Evolutionary conservation across 2,113 vertebrate genomes (phyloP), one percentile per base, ranked within the genome.

Genomic region (Microcebus jonahi): DNA sequence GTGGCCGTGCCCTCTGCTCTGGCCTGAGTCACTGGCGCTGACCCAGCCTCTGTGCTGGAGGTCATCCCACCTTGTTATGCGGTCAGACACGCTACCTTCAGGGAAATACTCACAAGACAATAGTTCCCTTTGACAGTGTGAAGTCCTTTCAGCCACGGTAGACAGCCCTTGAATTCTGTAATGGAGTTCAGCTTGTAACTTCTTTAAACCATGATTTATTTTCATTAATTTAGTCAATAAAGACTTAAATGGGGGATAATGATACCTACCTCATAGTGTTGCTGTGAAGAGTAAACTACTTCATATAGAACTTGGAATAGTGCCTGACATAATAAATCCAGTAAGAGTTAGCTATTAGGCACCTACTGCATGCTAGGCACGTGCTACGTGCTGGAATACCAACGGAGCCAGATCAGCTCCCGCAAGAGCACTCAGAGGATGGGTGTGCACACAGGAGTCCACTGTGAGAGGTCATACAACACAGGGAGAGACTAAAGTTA

Each of bases 71-170:
- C 83, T 48, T 45, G 79, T 92, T 8, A 20, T 85, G 61, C 5
- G 36, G 93, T 67, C 75, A 95, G 94, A 91, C 25, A 9, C 0
- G 1, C 68, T 80, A 29, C 87, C 90, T 83, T 65, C 57, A 90
- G 94, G 92, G 94, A 97, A 84, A 76, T 23, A 31, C 75, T 27
- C 57, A 20, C 2, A 14, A 36, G 76, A 94, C 90, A 95, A 67
- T 55, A 70, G 75, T 2, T 90, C 45, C 59, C 87, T 96, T 94
- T 94, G 76, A 97, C 6, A 10, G 42, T 6, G 18, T 12, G 21
- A 36, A 15, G 42, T 55, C 29, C 57, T 68, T 57, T 75, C 39
- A 3, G 1, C 23, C 15, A 3, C 2, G 29, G 59, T 13, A 39
- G 57, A 17, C 45, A 75, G 50, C 9, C 36, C 57, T 48, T 23